phyloP scores from a whole-genome alignment of 2,797 vertebrate genomes.

The Ceyx erithaca region DNA sequence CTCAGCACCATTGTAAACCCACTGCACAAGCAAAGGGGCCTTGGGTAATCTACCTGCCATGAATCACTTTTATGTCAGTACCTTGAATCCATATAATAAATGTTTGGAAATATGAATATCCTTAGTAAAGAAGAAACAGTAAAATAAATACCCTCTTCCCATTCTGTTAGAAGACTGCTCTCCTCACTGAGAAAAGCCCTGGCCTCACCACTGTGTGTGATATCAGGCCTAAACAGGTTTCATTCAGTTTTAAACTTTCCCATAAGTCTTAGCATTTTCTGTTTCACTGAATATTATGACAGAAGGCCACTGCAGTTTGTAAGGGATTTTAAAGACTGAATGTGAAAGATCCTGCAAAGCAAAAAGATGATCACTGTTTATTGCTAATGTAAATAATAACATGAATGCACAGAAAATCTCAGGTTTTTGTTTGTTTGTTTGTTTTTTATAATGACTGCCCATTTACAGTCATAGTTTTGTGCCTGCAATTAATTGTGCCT shows the following conservation, averaged over 20 bases:
- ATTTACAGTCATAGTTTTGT: conserved; percentile 20
- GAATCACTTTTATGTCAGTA: not conserved
- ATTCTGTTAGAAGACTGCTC: not conserved
- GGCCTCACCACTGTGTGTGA: not conserved
- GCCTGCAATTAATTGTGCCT: conserved; percentile 32
- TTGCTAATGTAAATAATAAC: conserved; percentile 34
- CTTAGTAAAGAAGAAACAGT: not conserved
- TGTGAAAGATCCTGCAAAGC: conserved; percentile 2
- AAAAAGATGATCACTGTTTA: not conserved
- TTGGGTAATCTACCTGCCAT: not conserved
- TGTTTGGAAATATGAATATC: not conserved
- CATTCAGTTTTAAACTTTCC: conserved; percentile 24
- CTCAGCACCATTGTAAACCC: not conserved
- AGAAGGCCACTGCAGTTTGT: not conserved
- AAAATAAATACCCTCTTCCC: not conserved
- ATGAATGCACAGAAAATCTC: not conserved
- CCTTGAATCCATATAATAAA: not conserved
- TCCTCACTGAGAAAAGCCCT: not conserved
- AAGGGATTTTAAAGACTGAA: conserved; percentile 9
- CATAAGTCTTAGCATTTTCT: not conserved
- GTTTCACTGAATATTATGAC: conserved; percentile 23
- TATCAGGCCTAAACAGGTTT: conserved; percentile 22
- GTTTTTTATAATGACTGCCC: not conserved
- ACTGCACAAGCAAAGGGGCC: not conserved
- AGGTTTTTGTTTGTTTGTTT: not conserved